Base-by-base conservation (phyloP, 2,888 invertebrate genomes). In the Cantharis rustica region DNA sequence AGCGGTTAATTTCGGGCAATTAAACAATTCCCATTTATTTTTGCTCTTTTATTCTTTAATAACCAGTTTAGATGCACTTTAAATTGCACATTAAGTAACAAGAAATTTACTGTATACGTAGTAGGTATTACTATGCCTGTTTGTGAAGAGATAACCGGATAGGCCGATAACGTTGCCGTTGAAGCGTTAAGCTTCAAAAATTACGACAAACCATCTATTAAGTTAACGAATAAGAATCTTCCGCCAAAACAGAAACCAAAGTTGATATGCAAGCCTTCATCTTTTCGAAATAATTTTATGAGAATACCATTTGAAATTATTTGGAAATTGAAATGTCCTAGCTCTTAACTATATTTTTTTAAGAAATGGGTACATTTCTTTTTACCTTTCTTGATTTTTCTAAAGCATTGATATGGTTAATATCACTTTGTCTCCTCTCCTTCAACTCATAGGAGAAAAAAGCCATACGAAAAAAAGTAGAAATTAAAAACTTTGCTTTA, bases 1-100 rank as follows among this genome's bases (percentile, higher is more conserved):
- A 77, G 77, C 72, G 64, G 72, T 75, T 77, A 77, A 77, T 77
- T 77, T 68, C 68, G 27, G 47, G 71, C 77, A 77, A 77, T 77
- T 77, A 77, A 77, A 61, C 47, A 47, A 47, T 47, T 47, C 47
- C 47, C n/a, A n/a, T 13, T n/a, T 47, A 47, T 7, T 64, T 20
- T 47, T 47, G n/a, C n/a, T n/a, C 47, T n/a, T n/a, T 47, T 47
- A 47, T 47, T n/a, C 47, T 47, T 47, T 47, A 47, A 47, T 47
- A 47, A 47, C 47, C n/a, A 5, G 47, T 47, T 47, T 47, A 47
- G 47, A 7, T 47, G 47, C 47, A 47, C 47, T 47, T 47, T 47
- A 47, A 31, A 47, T 47, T 47, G 47, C n/a, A 47, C 47, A n/a
- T 31, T n/a, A 47, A 47, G n/a, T 47, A n/a, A 4, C n/a, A n/a